These are phyloP conservation scores for Meiosimyza platycephala DNA, from an alignment of 2,888 invertebrate species.

Conservation along the genomic window DNA sequence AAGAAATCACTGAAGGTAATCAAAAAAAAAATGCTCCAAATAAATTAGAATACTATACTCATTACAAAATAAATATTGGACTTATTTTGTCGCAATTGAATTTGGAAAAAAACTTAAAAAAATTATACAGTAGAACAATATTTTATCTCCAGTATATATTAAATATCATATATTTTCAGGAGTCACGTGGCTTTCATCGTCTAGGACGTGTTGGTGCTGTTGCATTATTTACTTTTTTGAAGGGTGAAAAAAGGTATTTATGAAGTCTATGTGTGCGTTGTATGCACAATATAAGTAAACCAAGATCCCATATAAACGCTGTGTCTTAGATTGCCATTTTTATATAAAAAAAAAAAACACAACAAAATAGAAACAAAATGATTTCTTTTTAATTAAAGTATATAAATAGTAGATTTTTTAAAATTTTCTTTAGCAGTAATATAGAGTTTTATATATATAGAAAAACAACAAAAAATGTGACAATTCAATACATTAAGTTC, in stretches of 20 bases:
- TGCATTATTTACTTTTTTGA: slow-evolving; percentile 69
- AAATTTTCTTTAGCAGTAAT: too few relatives aligned
- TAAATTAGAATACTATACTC: too few relatives aligned
- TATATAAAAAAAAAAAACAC: not conserved
- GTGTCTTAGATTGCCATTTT: slow-evolving; percentile 9
- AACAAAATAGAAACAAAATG: not conserved
- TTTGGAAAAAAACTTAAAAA: not conserved
- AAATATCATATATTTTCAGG: slow-evolving; percentile 67
- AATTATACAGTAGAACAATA: not conserved
- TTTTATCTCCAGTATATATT: slow-evolving; percentile 36
- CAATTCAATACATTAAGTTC: not conserved
- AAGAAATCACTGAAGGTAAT: slow-evolving; percentile 87
- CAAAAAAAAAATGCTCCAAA: not conserved
- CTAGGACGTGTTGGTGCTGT: slow-evolving; percentile 73
- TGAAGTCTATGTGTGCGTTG: not conserved
- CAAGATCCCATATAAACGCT: too few relatives aligned
- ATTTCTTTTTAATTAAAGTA: too few relatives aligned
- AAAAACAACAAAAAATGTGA: too few relatives aligned
- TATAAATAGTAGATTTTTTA: too few relatives aligned
- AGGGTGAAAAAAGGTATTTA: slow-evolving; percentile 62
- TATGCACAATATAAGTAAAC: too few relatives aligned
- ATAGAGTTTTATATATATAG: too few relatives aligned
- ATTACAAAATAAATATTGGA: too few relatives aligned
- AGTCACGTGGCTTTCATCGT: slow-evolving; percentile 77
- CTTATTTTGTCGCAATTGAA: too few relatives aligned